Evolutionary conservation across 23 tunicate species (phyloP), one percentile per base, ranked within the genome.

Genomic region (Ascidia mentula): DNA sequence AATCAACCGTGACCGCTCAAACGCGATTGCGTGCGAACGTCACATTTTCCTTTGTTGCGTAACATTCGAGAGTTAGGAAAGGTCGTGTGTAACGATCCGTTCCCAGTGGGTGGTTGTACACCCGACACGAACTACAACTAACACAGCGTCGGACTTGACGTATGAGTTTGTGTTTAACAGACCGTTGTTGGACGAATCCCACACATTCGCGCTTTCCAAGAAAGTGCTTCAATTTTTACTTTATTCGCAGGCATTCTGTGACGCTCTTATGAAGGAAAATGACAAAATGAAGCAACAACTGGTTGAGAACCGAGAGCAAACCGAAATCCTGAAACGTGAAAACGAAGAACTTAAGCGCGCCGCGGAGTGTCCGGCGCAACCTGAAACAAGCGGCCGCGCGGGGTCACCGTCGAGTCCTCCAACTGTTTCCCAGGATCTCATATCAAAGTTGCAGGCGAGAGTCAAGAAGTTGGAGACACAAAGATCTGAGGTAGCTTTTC

Each of bases 401-500:
- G 38, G 38, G 38, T 31, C 37, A 5, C n/a, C 37, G 6, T 31
- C 53, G 35, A 75, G 38, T 72, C 35, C 59, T 42, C 40, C 59
- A 37, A 0, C 59, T 32, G 34, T 28, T 13, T 40, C 12, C 15
- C 15, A 40, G 15, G 77, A 72, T 72, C n/a, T 73, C 18, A 45
- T 45, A n/a, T 31, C 38, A 38, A 90, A 80, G 76, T 77, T 85
- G 39, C 86, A 85, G 38, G 76, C 72, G 22, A 87, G 89, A 69
- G 74, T 85, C 33, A 79, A 73, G 45, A 90, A 86, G 76, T 37
- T 90, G 65, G 90, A 90, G 77, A 80, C 77, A 20, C 90, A 90
- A 70, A 45, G 89, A 85, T 45, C 80, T 6, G 96, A 90, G 83
- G 96, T 87, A 18, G 20, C 34, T 70, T 53, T 53, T 53, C 2